A percentile compares a stretch with the other conserved stretches of the same genome.
These are phyloP conservation scores for Drosophila rellima DNA, from an alignment of 2,888 invertebrate genomes.

Conservation along the genomic window DNA sequence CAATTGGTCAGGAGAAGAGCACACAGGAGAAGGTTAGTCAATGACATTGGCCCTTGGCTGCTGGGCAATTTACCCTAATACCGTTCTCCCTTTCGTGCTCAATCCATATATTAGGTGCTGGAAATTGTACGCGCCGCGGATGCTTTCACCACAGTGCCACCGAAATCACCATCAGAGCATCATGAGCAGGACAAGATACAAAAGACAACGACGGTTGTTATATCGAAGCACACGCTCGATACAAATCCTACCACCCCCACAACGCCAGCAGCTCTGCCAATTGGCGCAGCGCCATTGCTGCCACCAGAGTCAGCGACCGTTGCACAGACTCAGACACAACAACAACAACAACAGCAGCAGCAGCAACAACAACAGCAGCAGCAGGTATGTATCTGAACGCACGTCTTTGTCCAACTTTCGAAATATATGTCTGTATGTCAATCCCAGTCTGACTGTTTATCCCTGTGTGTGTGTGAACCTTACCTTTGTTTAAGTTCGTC, in stretches of 20 bases:
- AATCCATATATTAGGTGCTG: conserved; percentile 88
- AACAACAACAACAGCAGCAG: conserved; percentile 54
- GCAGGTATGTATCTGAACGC: conserved; percentile 77
- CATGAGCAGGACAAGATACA: conserved; percentile 87
- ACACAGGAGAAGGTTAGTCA: conserved; percentile 91
- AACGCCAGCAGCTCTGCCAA: conserved; percentile 72
- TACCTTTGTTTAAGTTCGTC: conserved; percentile 36
- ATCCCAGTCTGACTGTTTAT: conserved; percentile 34
- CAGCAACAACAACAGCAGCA: conserved; percentile 72
- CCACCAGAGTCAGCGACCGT: conserved; percentile 43
- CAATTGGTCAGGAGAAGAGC: conserved; percentile 90
- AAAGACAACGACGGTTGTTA: conserved; percentile 96
- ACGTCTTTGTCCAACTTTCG: conserved; percentile 56
- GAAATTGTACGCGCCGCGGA: conserved; percentile 95
- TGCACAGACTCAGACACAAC: conserved; percentile 55
- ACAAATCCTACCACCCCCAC: conserved; percentile 84
- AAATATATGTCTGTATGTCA: conserved; percentile 34
- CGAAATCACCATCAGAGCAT: conserved; percentile 91
- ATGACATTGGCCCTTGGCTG: conserved; percentile 36
- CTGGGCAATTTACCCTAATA: conserved; percentile 10
- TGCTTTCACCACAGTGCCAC: conserved; percentile 86
- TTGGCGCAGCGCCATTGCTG: conserved; percentile 37
- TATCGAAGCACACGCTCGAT: conserved; percentile 96
- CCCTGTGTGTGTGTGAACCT: neutral
- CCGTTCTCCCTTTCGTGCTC: conserved; percentile 22